Conservation (phyloP, 1,140 invertebrate species). For the Neelides sp. region DNA sequence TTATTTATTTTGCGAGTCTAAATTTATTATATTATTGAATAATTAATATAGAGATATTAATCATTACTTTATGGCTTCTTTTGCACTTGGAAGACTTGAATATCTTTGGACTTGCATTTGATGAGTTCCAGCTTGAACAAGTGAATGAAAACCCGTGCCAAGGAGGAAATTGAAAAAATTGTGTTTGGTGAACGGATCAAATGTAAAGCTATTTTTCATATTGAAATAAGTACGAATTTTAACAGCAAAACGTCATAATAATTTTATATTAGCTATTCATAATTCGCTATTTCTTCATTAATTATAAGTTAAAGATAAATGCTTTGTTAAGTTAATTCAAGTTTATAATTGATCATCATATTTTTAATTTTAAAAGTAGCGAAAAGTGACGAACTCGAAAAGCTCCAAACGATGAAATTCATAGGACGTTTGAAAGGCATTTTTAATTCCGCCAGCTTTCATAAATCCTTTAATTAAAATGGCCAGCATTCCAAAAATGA, state of each 20-base stretch:
- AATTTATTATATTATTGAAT: not conserved
- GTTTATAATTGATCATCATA: not conserved
- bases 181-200: slow-evolving; percentile 40
- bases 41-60: not conserved
- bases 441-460: slow-evolving; percentile 9
- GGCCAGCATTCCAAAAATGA: slow-evolving; percentile 23
- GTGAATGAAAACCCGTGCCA: slow-evolving; percentile 40
- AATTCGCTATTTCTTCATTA: not conserved
- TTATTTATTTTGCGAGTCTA: not conserved
- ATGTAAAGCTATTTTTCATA: slow-evolving; percentile 35
- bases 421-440: too few relatives aligned
- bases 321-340: not conserved
- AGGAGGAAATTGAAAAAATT: slow-evolving; percentile 40
- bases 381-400: too few relatives aligned
- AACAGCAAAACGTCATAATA: not conserved
- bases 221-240: not conserved
- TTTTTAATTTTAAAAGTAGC: not conserved
- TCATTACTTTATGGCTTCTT: slow-evolving; percentile 13
- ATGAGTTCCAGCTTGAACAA: slow-evolving; percentile 41
- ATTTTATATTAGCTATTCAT: not conserved
- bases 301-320: not conserved
- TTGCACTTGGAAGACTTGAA: slow-evolving; percentile 23
- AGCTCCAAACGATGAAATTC: too few relatives aligned
- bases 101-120: slow-evolving; percentile 43
- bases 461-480: slow-evolving; percentile 23